These are phyloP conservation scores for Acanthococcus lagerstroemiae DNA, from an alignment of 2,888 invertebrate species.

Conservation along the genomic window DNA sequence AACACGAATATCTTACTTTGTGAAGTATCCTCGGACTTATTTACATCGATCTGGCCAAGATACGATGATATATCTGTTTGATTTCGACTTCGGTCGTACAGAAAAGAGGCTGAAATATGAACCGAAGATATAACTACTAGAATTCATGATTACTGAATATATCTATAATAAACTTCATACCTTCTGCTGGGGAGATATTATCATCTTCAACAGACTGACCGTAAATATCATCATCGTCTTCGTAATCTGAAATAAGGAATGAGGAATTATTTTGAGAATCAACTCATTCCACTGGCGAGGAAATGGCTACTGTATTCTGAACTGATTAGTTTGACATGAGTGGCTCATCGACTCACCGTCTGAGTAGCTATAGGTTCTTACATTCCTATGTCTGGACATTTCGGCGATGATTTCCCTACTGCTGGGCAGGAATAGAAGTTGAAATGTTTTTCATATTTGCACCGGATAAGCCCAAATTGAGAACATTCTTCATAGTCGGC, in stretches of 20 bases:
- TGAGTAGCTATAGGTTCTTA: slow-evolving; percentile 71
- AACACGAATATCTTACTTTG: not conserved
- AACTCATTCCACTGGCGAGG: not conserved
- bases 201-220: slow-evolving; percentile 92
- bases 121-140: slow-evolving; percentile 25
- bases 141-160: not conserved
- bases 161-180: slow-evolving; percentile 38
- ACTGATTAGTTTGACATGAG: slow-evolving; percentile 1
- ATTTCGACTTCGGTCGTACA: slow-evolving; percentile 62
- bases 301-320: not conserved
- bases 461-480: too few relatives aligned
- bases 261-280: not conserved
- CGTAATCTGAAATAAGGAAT: slow-evolving; percentile 30
- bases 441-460: too few relatives aligned
- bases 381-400: slow-evolving; percentile 84
- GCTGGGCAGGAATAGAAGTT: too few relatives aligned
- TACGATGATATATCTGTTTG: slow-evolving; percentile 55
- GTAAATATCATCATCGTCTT: slow-evolving; percentile 84
- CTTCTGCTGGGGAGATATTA: slow-evolving; percentile 78
- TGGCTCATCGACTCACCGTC: slow-evolving; percentile 49
- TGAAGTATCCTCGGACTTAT: not conserved
- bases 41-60: slow-evolving; percentile 41
- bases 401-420: too few relatives aligned
- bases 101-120: slow-evolving; percentile 46
- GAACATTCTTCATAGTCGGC: too few relatives aligned